phyloP scores from a whole-genome alignment of 2,888 invertebrate genomes.

The Hypena proboscidalis region DNA sequence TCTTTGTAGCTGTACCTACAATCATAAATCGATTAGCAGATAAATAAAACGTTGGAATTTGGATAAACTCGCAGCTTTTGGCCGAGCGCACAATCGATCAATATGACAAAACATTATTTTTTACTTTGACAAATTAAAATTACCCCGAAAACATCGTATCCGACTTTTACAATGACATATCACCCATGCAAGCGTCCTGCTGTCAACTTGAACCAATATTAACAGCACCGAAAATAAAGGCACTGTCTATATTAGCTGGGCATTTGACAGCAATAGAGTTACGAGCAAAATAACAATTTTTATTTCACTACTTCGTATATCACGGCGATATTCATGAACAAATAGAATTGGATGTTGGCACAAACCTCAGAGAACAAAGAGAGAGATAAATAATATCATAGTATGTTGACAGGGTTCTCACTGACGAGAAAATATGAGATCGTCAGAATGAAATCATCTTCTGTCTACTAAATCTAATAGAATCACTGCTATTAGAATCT shows the following conservation, averaged over 20 bases:
- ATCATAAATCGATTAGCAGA: slow-evolving; percentile 9
- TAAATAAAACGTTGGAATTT: background rate
- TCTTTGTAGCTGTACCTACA: background rate
- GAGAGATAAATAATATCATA: slow-evolving; percentile 62
- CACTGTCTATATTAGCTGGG: slow-evolving; percentile 29
- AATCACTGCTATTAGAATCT: background rate
- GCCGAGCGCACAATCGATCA: slow-evolving; percentile 18
- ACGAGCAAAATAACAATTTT: slow-evolving; percentile 46
- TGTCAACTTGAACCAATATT: slow-evolving; percentile 32
- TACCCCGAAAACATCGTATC: slow-evolving; percentile 12
- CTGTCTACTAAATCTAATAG: background rate
- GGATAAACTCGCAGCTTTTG: background rate
- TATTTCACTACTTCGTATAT: slow-evolving; percentile 53
- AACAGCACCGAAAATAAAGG: slow-evolving; percentile 30
- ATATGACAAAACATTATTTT: slow-evolving; percentile 20
- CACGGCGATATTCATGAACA: slow-evolving; percentile 55
- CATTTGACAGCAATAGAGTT: slow-evolving; percentile 46
- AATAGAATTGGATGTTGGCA: slow-evolving; percentile 68
- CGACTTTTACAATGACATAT: slow-evolving; percentile 34
- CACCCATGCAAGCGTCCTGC: slow-evolving; percentile 19
- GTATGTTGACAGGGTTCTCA: slow-evolving; percentile 43
- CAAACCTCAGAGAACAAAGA: slow-evolving; percentile 62
- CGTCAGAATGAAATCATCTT: background rate
- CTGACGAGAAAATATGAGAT: slow-evolving; percentile 10
- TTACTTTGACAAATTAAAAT: slow-evolving; percentile 40